Evolutionary conservation across 2,113 vertebrate species (phyloP), one percentile per base, ranked within the genome.

Genomic region (Emydura subglobosa): DNA sequence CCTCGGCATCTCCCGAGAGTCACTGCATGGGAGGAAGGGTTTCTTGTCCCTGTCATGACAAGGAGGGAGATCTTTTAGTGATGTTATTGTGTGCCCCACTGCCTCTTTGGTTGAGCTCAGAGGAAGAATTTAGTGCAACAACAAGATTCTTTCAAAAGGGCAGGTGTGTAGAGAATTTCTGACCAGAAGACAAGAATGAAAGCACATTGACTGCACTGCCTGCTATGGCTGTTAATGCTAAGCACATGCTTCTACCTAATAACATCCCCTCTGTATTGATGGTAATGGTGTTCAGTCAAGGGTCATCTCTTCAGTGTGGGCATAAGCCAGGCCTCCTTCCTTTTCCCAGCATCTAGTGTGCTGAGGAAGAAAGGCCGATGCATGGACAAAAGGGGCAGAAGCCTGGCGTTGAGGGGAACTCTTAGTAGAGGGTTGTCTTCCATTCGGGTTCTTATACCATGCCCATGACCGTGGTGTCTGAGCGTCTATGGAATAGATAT

Each of bases 91-190:
- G 39, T 39, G 39, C 39, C 39, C 39, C 39, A 39, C 39, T 39
- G 39, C 39, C 39, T 39, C 39, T 39, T 39, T n/a, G n/a, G 54
- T 29, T 29, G 16, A 17, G 25, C 24, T 14, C 39, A 10, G 14
- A 19, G 25, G 54, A 42, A 29, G 25, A 47, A 44, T n/a, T 55
- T 17, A 29, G 5, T 19, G 81, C 42, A 44, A 16, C n/a, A 27
- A 17, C 7, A 10, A 82, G 54, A 7, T 3, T 29, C 9, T 44
- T 7, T 54, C 81, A 25, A 7, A 24, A 54, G 55, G 44, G 50
- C 29, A 2, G 0, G 0, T 7, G 49, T 74, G 39, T 9, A 74
- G 68, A 39, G n/a, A 22, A 24, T 4, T 81, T 68, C 80, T 81
- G 81, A 31, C n/a, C 0, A 0, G 79, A 3, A 42, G 80, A 54